phyloP scores from a whole-genome alignment of 2,797 vertebrate genomes.

The Yasuhikotakia modesta region DNA sequence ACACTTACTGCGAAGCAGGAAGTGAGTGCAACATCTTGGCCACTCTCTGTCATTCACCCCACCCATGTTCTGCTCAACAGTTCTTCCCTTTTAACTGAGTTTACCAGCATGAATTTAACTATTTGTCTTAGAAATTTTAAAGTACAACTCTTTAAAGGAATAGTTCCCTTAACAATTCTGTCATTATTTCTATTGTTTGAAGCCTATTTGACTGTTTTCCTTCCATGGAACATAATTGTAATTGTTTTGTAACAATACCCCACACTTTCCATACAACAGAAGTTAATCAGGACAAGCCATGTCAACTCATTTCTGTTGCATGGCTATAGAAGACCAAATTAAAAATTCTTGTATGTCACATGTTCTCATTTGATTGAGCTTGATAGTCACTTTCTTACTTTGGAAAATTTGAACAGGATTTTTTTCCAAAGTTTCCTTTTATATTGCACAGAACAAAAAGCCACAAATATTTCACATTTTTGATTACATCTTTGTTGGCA shows the following conservation, averaged over 20 bases:
- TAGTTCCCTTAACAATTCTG: background rate
- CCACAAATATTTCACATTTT: background rate
- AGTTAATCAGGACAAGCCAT: background rate
- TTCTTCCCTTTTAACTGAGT: background rate
- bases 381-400: background rate
- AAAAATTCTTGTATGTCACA: background rate
- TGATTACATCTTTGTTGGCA: too few relatives aligned
- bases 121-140: background rate
- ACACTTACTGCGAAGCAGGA: conserved; percentile 87
- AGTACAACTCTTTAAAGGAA: background rate
- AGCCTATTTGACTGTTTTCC: background rate
- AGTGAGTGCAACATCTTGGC: conserved; percentile 71
- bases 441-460: background rate
- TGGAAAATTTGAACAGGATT: too few relatives aligned
- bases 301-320: background rate
- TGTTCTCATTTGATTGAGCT: background rate
- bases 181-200: background rate
- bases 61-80: conserved; percentile 19
- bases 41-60: conserved; percentile 22
- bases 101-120: conserved; percentile 1
- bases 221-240: background rate
- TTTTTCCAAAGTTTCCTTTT: background rate
- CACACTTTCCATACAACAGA: background rate
- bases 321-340: background rate
- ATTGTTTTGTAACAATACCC: background rate